Evolutionary conservation across 1,140 invertebrate species (phyloP), one percentile per base, ranked within the genome.

Genomic region (Lucilia sericata): DNA sequence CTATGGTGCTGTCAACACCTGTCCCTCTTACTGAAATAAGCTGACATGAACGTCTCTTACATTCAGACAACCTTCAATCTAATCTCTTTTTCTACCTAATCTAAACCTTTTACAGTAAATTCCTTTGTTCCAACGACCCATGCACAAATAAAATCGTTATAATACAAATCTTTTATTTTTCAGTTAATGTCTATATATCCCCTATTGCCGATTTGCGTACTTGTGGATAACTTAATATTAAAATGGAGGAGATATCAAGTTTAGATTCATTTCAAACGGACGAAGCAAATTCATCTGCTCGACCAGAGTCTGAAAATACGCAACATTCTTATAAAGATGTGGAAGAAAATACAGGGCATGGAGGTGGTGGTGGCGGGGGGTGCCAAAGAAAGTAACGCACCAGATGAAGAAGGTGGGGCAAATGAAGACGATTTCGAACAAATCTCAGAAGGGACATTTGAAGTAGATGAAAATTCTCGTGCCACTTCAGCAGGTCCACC

Each of bases 161-260:
- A 49, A 49, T 49, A 49, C 1, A 49, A 12, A 76, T 34, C 8
- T 21, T 10, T 49, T 84, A 74, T 85, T 78, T 17, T 30, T 49
- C 86, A 90, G 88, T 90, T 90, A 83, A 88, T 90, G 88, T 86
- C 85, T 87, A 85, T 42, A 42, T 47, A 47, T 60, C 82, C 25
- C 85, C 84, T 74, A 76, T 36, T 51, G 80, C 82, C 85, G 25
- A 81, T 85, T 84, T 42, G 85, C 75, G 25, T 74, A 83, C 17
- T 60, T 82, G 83, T 47, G 25, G 74, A 83, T 74, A 49, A 47
- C 74, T 36, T 10, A 78, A 84, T 42, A 74, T 86, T 89, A 83
- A 12, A 82, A 90, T 90, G 89, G 89, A 90, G 81, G 89, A 90
- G 83, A 89, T 90, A 85, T 89, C 89, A 85, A 90, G 89, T 82